A percentile compares a stretch with the other conserved stretches of the same genome.
Evolutionary conservation across 2,888 invertebrate species (phyloP).

Genomic region (Dasysyrphus tricinctus): DNA sequence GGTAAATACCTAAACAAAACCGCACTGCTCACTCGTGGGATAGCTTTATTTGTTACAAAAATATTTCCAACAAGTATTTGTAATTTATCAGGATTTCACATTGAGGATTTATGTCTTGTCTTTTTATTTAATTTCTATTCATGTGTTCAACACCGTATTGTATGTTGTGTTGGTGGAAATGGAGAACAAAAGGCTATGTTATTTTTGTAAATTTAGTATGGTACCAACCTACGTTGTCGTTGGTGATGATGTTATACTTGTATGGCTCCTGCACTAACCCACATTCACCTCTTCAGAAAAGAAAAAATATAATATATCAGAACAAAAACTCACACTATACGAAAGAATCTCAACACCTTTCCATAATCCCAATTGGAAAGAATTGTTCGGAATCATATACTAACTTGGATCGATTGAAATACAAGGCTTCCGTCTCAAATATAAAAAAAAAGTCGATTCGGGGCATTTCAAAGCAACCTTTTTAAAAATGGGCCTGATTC

Average conservation of each 20-base stretch:
- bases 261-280: slow-evolving; percentile 18
- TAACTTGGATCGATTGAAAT: slow-evolving; percentile 67
- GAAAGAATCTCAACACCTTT: slow-evolving; percentile 30
- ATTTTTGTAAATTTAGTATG: slow-evolving; percentile 61
- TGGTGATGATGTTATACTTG: slow-evolving; percentile 64
- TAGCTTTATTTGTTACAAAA: slow-evolving; percentile 67
- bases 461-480: too few relatives aligned
- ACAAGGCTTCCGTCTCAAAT: slow-evolving; percentile 5
- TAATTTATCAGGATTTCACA: slow-evolving; percentile 74
- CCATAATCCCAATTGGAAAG: slow-evolving; percentile 40
- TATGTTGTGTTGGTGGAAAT: not conserved
- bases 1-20: slow-evolving; percentile 14
- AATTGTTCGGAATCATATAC: slow-evolving; percentile 43
- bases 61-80: slow-evolving; percentile 69
- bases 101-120: slow-evolving; percentile 61
- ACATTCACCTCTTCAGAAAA: slow-evolving; percentile 3
- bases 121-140: slow-evolving; percentile 1
- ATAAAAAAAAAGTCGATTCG: too few relatives aligned
- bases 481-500: too few relatives aligned
- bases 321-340: not conserved
- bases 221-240: not conserved
- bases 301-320: not conserved
- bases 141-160: not conserved
- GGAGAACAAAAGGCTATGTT: slow-evolving; percentile 37
- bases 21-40: slow-evolving; percentile 42